Conservation (phyloP, 2,888 invertebrate genomes). For the Chirona hameri region DNA sequence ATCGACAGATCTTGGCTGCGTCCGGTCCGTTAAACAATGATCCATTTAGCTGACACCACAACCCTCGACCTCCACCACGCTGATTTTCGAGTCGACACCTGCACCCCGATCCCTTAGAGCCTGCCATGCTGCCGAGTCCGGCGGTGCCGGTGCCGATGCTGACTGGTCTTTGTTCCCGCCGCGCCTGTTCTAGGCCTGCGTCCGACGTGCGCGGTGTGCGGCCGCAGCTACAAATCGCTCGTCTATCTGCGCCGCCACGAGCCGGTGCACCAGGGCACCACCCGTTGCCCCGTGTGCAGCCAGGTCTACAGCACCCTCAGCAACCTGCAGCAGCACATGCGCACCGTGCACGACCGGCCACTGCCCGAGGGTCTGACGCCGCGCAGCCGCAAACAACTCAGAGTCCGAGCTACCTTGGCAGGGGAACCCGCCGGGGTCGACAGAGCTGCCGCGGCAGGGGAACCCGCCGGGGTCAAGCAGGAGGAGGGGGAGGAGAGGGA, state of each 20-base stretch:
- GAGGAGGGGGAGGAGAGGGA: background rate
- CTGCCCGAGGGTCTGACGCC: background rate
- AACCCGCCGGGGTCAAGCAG: background rate
- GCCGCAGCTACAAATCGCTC: background rate
- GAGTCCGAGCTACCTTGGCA: background rate
- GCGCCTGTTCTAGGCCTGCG: background rate
- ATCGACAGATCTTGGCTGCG: too few species aligned
- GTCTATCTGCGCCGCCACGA: slow-evolving; percentile 14
- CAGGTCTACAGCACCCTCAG: background rate
- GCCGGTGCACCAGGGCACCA: background rate
- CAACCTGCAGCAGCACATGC: background rate
- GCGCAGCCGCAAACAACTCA: background rate
- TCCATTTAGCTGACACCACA: too few species aligned
- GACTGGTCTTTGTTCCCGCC: background rate
- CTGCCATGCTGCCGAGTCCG: too few species aligned
- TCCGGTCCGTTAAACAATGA: too few species aligned
- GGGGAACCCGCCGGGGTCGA: background rate
- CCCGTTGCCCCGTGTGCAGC: background rate
- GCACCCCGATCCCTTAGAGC: too few species aligned
- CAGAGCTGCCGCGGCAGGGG: background rate
- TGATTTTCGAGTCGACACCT: too few species aligned
- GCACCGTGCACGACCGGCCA: background rate
- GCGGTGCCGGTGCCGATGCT: background rate
- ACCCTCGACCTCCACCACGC: too few species aligned
- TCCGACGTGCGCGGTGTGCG: background rate